Conservation (phyloP, 1,140 invertebrate species). For the Orius laevigatus region DNA sequence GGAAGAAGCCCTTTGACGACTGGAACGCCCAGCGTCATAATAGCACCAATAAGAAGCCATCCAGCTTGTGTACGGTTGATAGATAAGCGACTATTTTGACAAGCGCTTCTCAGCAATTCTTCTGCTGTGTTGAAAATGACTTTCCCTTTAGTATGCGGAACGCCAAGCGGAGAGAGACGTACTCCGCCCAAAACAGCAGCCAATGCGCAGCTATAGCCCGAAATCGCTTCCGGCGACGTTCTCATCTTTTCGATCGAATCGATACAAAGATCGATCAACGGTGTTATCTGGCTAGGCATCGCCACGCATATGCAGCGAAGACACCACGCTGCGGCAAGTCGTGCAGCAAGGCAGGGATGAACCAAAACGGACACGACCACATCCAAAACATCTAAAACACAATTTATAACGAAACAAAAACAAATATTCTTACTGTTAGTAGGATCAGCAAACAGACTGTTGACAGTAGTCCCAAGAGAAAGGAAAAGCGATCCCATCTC, state of each 20-base stretch:
- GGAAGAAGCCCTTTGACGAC: constrained; percentile 80
- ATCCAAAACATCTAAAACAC: constrained; percentile 31
- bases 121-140: constrained; percentile 93
- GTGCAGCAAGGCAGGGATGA: constrained; percentile 81
- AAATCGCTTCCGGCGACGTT: constrained; percentile 82
- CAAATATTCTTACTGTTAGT: constrained; percentile 44
- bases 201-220: constrained; percentile 84
- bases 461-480: constrained; percentile 80
- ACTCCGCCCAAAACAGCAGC: constrained; percentile 87
- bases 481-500: constrained; percentile 75
- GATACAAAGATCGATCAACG: constrained; percentile 76
- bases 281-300: constrained; percentile 83
- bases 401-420: neutral
- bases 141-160: constrained; percentile 92
- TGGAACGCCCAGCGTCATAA: constrained; percentile 80
- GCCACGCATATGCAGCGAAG: constrained; percentile 80
- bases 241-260: constrained; percentile 75
- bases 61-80: constrained; percentile 89
- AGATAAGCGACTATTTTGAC: constrained; percentile 88
- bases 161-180: constrained; percentile 75
- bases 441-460: constrained; percentile 72
- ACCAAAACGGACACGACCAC: constrained; percentile 64
- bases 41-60: constrained; percentile 91
- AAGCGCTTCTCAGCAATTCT: constrained; percentile 89
- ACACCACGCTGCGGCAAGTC: constrained; percentile 88